Base-by-base conservation (phyloP, 2,888 invertebrate species). In the Ectemnius cavifrons region DNA sequence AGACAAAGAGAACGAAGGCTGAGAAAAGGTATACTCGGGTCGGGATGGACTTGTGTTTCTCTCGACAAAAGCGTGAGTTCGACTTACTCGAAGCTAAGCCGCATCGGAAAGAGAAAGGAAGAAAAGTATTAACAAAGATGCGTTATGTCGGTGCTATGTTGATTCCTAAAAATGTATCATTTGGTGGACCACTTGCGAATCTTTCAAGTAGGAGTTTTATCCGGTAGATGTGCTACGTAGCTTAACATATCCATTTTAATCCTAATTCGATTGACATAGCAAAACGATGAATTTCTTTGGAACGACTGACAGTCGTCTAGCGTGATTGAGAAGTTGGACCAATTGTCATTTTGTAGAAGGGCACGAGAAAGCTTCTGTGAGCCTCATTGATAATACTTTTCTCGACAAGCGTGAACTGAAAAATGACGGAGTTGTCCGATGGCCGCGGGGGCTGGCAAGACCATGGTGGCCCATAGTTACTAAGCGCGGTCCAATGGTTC, bases 401-500 rank as follows among this genome's bases (percentile, higher is more conserved):
- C 52, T 14, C 1, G 11, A 2, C 37, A 47, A 46, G 58, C 11
- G 11, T n/a, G 14, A 59, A 8, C 4, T 37, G 37, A 45, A 47
- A 59, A 18, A 47, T 1, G 11, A 37, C 20, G 37, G 0, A 13
- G 18, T 37, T 37, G 37, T 16, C 37, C 45, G 14, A 63, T n/a
- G n/a, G 49, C 28, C 58, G 45, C 72, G 80, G 72, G 37, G 37
- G 73, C 74, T 77, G 84, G 82, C 83, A 78, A 82, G 82, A 64
- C 63, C 37, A 66, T 68, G 71, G 59, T 16, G 73, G 72, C 77
- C 75, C 84, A 78, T 78, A 80, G 80, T 83, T 82, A 83, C 75
- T 80, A 82, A 86, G 81, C 73, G 82, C 77, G 90, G 89, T 90
- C 89, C 90, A 90, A 89, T 89, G 90, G 89, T 89, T 89, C 84